Conservation (phyloP, 2,797 vertebrate species). For the Rhinogobio ventralis region DNA sequence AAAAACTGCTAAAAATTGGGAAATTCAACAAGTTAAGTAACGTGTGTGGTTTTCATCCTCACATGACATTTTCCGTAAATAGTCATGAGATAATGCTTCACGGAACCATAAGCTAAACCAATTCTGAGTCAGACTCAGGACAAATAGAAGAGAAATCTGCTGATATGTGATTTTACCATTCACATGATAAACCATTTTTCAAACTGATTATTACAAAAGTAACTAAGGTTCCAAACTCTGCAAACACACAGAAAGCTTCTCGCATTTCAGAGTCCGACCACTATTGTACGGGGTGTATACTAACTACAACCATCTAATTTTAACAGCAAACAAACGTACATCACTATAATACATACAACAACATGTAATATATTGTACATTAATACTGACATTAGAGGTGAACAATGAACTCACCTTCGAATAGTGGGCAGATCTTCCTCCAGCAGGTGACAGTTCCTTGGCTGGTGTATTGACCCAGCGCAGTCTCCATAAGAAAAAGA, state of each 20-base stretch:
- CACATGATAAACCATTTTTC: neutral
- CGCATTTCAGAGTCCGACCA: neutral
- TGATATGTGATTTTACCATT: neutral
- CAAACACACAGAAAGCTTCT: neutral
- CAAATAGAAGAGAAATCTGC: neutral
- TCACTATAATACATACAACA: neutral
- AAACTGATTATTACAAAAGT: neutral
- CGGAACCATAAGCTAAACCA: neutral
- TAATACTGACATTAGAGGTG: neutral
- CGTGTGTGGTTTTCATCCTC: neutral
- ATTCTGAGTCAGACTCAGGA: neutral
- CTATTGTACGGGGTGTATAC: neutral
- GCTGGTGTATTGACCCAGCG: constrained; percentile 80
- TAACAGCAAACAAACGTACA: neutral
- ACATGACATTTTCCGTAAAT: neutral
- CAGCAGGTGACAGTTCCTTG: constrained; percentile 81
- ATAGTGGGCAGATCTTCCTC: constrained; percentile 81
- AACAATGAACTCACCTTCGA: constrained; percentile 74
- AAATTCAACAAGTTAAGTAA: neutral
- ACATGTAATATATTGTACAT: neutral
- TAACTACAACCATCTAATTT: neutral
- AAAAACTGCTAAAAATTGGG: neutral
- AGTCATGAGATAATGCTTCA: neutral
- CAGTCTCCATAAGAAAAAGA: constrained; percentile 79
- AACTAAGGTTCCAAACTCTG: neutral